Evolutionary conservation across 2,113 vertebrate species (phyloP).

Genomic region (Lates calcarifer): DNA sequence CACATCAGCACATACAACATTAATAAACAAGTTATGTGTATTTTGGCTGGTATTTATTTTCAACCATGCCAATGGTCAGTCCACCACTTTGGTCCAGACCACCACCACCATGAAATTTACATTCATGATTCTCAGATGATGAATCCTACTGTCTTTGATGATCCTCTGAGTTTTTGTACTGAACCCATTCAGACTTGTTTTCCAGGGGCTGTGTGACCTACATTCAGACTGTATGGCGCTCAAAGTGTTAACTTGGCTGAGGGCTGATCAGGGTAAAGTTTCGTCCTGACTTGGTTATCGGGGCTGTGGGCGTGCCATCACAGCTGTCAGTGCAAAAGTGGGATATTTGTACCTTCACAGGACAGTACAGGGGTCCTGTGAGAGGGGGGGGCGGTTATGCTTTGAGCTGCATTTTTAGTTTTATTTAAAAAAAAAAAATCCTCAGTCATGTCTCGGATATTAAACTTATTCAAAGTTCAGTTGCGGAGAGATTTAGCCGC

Average conservation of each 20-base stretch:
- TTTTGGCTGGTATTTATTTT: too few species aligned
- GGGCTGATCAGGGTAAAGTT: slow-evolving; percentile 39
- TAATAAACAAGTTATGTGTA: too few species aligned
- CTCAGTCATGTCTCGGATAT: slow-evolving; percentile 71
- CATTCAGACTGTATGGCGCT: not conserved
- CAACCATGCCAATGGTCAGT: too few species aligned
- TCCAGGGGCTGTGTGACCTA: slow-evolving; percentile 15
- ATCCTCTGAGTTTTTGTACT: too few species aligned
- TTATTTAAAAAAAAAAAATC: not conserved
- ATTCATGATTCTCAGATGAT: too few species aligned
- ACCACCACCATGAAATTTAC: not conserved
- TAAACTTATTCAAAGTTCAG: slow-evolving; percentile 55
- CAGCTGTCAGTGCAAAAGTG: slow-evolving; percentile 13
- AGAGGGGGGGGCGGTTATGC: slow-evolving; percentile 9
- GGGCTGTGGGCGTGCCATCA: slow-evolving; percentile 60
- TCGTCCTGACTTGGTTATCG: slow-evolving; percentile 7
- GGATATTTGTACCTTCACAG: slow-evolving; percentile 28
- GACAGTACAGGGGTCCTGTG: not conserved
- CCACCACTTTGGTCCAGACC: not conserved
- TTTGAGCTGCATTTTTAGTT: not conserved
- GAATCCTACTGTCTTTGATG: too few species aligned
- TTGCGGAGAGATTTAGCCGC: slow-evolving; percentile 56
- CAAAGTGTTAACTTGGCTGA: slow-evolving; percentile 45
- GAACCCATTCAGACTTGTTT: not conserved
- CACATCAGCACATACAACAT: too few species aligned